Evolutionary conservation across 1,140 invertebrate genomes (phyloP), one percentile per base, ranked within the genome.

Genomic region (Rhopalosiphum maidis): DNA sequence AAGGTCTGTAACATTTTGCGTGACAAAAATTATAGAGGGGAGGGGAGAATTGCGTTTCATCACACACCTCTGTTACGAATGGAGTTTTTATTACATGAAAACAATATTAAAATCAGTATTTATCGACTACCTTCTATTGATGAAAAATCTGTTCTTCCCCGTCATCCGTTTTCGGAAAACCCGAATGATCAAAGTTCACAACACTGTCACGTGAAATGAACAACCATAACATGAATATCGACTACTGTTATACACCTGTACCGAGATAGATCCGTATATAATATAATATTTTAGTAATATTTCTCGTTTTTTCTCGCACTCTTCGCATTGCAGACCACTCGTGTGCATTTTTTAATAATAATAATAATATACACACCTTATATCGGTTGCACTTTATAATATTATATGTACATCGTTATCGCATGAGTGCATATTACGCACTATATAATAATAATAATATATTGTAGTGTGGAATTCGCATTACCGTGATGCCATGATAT

Each of bases 391-490:
- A 88, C 46, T n/a, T n/a, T 35, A 87, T 51, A n/a, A 87, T 88
- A 88, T 83, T 83, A 87, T 48, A 88, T n/a, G n/a, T 23, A 35
- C 87, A 54, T 54, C n/a, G 87, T 88, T 88, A 88, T 88, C 87
- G 87, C 46, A 48, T 48, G 87, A 88, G 46, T 51, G 87, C 55
- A 90, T 90, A 90, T 30, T 41, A 25, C 46, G 37, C 37, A 37
- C 25, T 43, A 43, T 68, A n/a, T n/a, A 60, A 90, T 90, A 90
- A 90, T 60, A 60, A 90, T 15, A 85, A 41, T 8, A 46, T 6
- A 43, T 18, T 8, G 41, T 43, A 25, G 37, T 55, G 9, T 46
- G 8, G 21, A 68, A 91, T 77, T 91, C 41, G 60, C 41, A 35
- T 46, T 77, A 30, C 30, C 22, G 88, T 89, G 51, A 89, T 89